Evolutionary conservation across 2,797 vertebrate genomes (phyloP), one percentile per base, ranked within the genome.

Genomic region (Cetoscarus ocellatus): DNA sequence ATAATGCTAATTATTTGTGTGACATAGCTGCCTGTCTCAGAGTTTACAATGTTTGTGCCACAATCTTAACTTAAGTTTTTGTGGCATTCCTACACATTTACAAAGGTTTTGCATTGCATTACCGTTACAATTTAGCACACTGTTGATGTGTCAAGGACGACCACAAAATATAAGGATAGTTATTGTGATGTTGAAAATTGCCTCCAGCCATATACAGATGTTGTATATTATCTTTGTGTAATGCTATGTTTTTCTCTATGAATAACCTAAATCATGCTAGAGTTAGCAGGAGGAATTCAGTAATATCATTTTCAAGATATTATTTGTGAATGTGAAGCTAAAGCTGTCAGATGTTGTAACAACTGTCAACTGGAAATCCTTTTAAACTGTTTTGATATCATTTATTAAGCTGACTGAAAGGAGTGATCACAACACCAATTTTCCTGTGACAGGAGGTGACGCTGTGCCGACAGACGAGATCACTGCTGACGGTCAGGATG

Each of bases 401-500:
- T 44, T 39, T 49, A 11, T 51, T 43, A 35, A 44, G 15, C 43
- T 55, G 40, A 55, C 10, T n/a, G 44, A 70, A 8, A 6, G n/a
- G 8, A 51, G 11, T 9, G 15, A 66, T 65, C 12, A 58, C 12
- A 34, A 18, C 13, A 5, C 18, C 2, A 3, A 17, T 59, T 65
- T 8, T 78, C 12, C 43, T 44, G 12, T 75, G 18, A 57, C 82
- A 97, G 96, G 97, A 17, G 97, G 96, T 0, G 92, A 97, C 19
- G 92, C 94, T 1, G 95, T 95, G 8, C 86, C 84, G 61, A 88
- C 39, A 2, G 96, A 99, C 85, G 94, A 95, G 71, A 90, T 97
- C 84, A 96, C 95, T 73, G 93, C 94, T 42, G 94, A 96, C 58
- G 96, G 96, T 34, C 94, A 96, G 80, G 94, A 96, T 70, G 97